Evolutionary conservation across 2,888 invertebrate species (phyloP).

Genomic region (Tachina grossa): DNA sequence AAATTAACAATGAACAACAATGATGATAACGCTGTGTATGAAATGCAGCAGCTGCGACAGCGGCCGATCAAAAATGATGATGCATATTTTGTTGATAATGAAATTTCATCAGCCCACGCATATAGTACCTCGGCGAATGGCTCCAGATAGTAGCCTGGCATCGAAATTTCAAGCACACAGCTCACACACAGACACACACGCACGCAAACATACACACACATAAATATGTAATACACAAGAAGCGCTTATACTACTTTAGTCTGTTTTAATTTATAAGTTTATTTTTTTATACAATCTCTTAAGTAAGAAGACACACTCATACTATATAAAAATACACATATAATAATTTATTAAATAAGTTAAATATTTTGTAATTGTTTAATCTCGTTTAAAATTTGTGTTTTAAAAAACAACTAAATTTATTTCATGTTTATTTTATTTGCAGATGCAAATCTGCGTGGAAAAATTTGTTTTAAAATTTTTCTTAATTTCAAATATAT

Average conservation of each 20-base stretch:
- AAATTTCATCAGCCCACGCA: constrained; percentile 27
- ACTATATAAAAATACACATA: background rate
- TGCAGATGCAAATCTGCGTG: no score
- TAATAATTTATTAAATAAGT: constrained; percentile 17
- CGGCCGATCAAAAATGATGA: background rate
- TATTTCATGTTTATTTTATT: background rate
- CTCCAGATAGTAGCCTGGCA: constrained; percentile 63
- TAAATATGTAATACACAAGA: constrained; percentile 14
- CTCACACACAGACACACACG: constrained; percentile 10
- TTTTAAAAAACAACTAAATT: background rate
- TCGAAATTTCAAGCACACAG: constrained; percentile 1
- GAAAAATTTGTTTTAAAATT: constrained; percentile 20
- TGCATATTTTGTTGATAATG: constrained; percentile 26
- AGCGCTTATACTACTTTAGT: constrained; percentile 60
- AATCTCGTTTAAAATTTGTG: constrained; percentile 32
- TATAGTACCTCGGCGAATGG: constrained; percentile 57
- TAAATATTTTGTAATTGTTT: constrained; percentile 24
- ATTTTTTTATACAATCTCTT: constrained; percentile 26
- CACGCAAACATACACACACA: constrained; percentile 9
- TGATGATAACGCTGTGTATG: constrained; percentile 3
- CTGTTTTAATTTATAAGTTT: constrained; percentile 46
- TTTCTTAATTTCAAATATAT: background rate
- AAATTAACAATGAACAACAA: constrained; percentile 2
- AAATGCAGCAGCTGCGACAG: constrained; percentile 12
- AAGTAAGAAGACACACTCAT: background rate